A percentile compares a stretch with the other conserved stretches of the same genome.
phyloP scores from a whole-genome alignment of 2,888 invertebrate genomes.

The Rutpela maculata region DNA sequence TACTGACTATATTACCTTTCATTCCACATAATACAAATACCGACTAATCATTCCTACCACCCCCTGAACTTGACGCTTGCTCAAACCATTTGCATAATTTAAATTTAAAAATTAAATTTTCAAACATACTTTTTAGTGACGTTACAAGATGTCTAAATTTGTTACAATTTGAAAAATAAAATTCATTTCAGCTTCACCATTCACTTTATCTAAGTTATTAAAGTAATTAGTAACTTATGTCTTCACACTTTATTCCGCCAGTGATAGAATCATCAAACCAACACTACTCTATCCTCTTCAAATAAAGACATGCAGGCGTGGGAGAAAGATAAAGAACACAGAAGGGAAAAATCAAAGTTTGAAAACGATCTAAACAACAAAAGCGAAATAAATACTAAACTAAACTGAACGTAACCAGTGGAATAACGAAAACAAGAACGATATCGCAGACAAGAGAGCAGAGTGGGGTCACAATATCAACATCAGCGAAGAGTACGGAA shows the following conservation, averaged over 20 bases:
- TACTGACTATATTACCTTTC: too few relatives aligned
- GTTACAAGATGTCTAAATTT: too few relatives aligned
- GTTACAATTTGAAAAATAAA: too few relatives aligned
- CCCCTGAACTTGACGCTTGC: too few relatives aligned
- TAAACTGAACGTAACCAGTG: slow-evolving; percentile 43
- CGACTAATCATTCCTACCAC: too few relatives aligned
- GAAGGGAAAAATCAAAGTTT: slow-evolving; percentile 40
- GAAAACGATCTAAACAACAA: slow-evolving; percentile 39
- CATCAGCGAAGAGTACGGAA: slow-evolving; percentile 45
- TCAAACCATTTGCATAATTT: too few relatives aligned
- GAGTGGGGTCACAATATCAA: slow-evolving; percentile 41
- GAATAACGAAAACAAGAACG: slow-evolving; percentile 43
- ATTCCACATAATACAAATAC: too few relatives aligned
- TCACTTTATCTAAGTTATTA: too few relatives aligned
- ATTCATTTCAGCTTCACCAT: too few relatives aligned
- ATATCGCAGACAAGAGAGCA: slow-evolving; percentile 42
- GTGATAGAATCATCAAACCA: neutral
- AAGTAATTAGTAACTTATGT: too few relatives aligned
- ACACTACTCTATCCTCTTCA: neutral
- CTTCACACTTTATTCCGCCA: neutral
- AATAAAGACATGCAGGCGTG: slow-evolving; percentile 16
- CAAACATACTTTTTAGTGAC: too few relatives aligned
- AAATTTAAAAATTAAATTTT: too few relatives aligned
- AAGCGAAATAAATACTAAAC: slow-evolving; percentile 48
- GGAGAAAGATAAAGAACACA: slow-evolving; percentile 5